Conservation (phyloP, 1,140 invertebrate genomes). For the Pachypsylla venusta region DNA sequence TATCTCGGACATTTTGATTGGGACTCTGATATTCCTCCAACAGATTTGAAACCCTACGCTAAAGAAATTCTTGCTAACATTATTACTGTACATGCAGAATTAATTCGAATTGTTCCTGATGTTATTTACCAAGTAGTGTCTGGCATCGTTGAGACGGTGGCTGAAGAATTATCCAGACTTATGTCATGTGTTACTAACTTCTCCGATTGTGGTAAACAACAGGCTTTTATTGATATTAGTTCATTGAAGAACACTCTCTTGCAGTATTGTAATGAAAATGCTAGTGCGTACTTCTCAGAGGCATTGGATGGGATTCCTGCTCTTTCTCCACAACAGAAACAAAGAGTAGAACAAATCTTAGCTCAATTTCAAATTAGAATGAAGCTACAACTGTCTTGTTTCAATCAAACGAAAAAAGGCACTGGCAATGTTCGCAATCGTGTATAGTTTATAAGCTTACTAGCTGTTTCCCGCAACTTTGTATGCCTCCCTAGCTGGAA, state of each 20-base stretch:
- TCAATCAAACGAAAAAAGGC: no score
- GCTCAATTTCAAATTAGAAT: conserved; percentile 21
- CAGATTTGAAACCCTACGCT: conserved; percentile 71
- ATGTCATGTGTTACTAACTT: conserved; percentile 63
- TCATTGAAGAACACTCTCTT: conserved; percentile 39
- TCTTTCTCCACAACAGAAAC: conserved; percentile 33
- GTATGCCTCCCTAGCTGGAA: no score
- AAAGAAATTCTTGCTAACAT: conserved; percentile 86
- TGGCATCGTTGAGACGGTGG: conserved; percentile 76
- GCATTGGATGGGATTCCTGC: conserved; percentile 42
- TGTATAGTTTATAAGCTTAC: no score
- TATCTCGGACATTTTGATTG: conserved; percentile 78
- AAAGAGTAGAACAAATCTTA: conserved; percentile 25
- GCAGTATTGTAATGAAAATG: conserved; percentile 37
- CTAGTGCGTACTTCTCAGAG: conserved; percentile 43
- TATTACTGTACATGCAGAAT: conserved; percentile 84
- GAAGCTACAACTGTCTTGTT: conserved; percentile 23
- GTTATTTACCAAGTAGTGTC: conserved; percentile 59
- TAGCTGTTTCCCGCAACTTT: no score
- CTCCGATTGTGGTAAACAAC: conserved; percentile 46
- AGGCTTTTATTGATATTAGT: conserved; percentile 46
- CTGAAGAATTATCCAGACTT: conserved; percentile 75
- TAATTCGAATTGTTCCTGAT: conserved; percentile 58
- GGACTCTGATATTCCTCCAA: conserved; percentile 54
- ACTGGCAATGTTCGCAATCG: no score